Conservation (phyloP, 2,113 vertebrate genomes). For the Psettodes erumei region DNA sequence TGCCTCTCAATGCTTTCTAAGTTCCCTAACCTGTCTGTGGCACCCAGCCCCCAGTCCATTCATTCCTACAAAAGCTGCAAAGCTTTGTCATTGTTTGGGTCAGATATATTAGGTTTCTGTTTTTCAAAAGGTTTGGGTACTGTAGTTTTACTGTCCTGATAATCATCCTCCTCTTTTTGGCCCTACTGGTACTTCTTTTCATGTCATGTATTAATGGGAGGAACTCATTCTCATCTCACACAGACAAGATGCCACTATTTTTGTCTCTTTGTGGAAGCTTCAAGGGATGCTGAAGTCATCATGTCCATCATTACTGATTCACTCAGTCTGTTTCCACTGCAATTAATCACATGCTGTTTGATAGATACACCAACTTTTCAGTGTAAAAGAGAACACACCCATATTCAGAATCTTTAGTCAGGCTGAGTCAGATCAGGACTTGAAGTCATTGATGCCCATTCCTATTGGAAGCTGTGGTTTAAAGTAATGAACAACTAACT, state of each 20-base stretch:
- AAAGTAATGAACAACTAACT: slow-evolving; percentile 13
- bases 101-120: neutral
- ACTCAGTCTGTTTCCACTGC: too few relatives aligned
- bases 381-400: too few relatives aligned
- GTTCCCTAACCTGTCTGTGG: neutral
- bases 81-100: slow-evolving; percentile 3
- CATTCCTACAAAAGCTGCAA: neutral
- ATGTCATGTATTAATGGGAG: neutral
- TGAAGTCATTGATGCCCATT: neutral
- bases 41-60: neutral
- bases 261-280: neutral
- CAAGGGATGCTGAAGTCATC: too few relatives aligned
- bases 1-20: neutral
- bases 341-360: too few relatives aligned
- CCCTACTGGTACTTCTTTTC: neutral
- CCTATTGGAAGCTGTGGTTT: slow-evolving; percentile 4
- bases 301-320: too few relatives aligned
- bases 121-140: neutral
- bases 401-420: slow-evolving; percentile 4
- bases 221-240: neutral
- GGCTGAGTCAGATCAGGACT: neutral
- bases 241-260: neutral
- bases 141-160: too few relatives aligned
- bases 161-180: too few relatives aligned
- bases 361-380: too few relatives aligned